These are phyloP conservation scores for Chironomus riparius DNA, from an alignment of 2,888 invertebrate species.

Conservation along the genomic window DNA sequence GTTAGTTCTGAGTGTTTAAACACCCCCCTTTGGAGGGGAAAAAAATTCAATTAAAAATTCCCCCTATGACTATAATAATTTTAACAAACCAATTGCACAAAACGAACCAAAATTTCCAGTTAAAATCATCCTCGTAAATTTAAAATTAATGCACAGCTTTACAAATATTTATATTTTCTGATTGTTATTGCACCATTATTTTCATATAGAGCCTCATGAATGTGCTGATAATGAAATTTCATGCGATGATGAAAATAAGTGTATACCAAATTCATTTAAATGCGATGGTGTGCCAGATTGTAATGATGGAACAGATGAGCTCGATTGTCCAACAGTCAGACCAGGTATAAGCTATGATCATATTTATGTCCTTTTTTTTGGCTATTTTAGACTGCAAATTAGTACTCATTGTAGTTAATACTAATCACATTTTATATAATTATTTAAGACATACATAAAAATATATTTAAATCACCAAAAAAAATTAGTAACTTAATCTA, in stretches of 20 bases:
- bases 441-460: background rate
- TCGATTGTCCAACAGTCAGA: constrained; percentile 35
- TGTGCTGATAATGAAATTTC: background rate
- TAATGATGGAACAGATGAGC: constrained; percentile 52
- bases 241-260: background rate
- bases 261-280: constrained; percentile 42
- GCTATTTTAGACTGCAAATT: background rate
- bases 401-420: background rate
- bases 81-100: too few species aligned
- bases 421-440: background rate
- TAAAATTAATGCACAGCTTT: background rate
- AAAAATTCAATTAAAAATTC: too few species aligned
- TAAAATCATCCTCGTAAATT: too few species aligned
- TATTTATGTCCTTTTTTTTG: background rate
- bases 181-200: background rate
- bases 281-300: constrained; percentile 54
- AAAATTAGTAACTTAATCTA: too few species aligned
- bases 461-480: background rate
- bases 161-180: background rate
- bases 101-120: too few species aligned
- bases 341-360: background rate
- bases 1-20: too few species aligned
- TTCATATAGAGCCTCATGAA: background rate
- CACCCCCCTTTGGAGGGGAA: too few species aligned
- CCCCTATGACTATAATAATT: too few species aligned